Conservation (phyloP, 2,888 invertebrate species). For the Hydropsyche betteni region DNA sequence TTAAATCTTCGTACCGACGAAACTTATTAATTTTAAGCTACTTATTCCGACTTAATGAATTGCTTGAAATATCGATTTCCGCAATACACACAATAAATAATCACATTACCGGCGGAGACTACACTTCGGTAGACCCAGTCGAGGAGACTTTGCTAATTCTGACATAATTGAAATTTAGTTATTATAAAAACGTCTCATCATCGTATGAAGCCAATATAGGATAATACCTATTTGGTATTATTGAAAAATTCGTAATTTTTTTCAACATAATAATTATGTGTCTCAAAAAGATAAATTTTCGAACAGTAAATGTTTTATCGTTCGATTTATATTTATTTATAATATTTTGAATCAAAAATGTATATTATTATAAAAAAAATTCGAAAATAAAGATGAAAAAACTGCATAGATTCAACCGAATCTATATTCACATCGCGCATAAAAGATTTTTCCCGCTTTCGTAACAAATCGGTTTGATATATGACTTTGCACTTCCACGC, state of each 20-base stretch:
- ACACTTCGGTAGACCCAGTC: background rate
- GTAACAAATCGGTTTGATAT: slow-evolving; percentile 38
- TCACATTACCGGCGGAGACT: background rate
- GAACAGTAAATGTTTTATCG: background rate
- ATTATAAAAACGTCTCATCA: no score
- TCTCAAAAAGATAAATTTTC: no score
- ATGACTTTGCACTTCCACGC: slow-evolving; percentile 39
- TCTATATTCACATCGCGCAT: background rate
- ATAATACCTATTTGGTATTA: no score
- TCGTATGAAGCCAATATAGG: no score
- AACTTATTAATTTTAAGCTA: slow-evolving; percentile 29
- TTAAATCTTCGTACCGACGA: background rate
- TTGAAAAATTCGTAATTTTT: no score
- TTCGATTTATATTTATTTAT: background rate
- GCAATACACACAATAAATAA: background rate
- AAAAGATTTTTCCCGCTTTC: background rate
- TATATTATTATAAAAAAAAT: background rate
- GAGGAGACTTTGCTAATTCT: background rate
- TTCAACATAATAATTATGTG: no score
- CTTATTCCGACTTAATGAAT: slow-evolving; percentile 17
- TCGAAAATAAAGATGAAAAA: background rate
- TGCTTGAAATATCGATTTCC: slow-evolving; percentile 11
- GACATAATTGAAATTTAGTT: no score
- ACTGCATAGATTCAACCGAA: background rate
- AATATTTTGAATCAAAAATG: background rate